Base-by-base conservation (phyloP, 2,888 invertebrate species). In the Lasioglossum vierecki region DNA sequence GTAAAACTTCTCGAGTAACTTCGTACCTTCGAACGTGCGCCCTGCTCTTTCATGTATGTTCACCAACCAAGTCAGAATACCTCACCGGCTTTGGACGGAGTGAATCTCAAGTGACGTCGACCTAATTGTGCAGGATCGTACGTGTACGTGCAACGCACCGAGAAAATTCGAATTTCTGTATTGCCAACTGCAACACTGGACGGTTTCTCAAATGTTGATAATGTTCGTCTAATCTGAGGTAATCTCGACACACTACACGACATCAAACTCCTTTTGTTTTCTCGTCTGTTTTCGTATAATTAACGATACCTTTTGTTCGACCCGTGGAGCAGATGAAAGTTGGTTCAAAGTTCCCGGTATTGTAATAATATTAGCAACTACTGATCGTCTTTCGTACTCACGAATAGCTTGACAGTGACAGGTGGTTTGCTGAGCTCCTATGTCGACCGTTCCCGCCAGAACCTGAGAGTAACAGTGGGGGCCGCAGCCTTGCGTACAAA, bases 61-160 rank as follows among this genome's bases (percentile, higher is more conserved):
- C 66, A 35, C 22, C 53, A 39, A 49, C n/a, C 44, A 35, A 66
- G 76, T 46, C 79, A 18, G 57, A 70, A 83, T n/a, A 41, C 22
- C 78, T 35, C 63, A 44, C 22, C 71, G 82, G 49, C 63, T 49
- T 75, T 41, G 15, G 73, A n/a, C 79, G 76, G 81, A 81, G 73
- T 68, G 81, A 84, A 84, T 86, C 81, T 79, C 81, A 30, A 86
- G 84, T 78, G 76, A 81, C 72, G 77, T 26, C 80, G 78, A 85
- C 83, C 80, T 85, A 80, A 80, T 84, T 80, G 74, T 44, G 77
- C 46, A 74, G 66, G 79, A 79, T 83, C 72, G 79, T 72, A 75
- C 79, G 79, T 77, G 80, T 66, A 66, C 57, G 76, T 76, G 66
- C 60, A 80, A 57, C 53, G 39, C n/a, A 72, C 76, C 57, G 44